Percentiles rank a stretch among this genome's conserved stretches.
Evolutionary conservation across 2,888 invertebrate species (phyloP).

Genomic region (Idaea aversata): DNA sequence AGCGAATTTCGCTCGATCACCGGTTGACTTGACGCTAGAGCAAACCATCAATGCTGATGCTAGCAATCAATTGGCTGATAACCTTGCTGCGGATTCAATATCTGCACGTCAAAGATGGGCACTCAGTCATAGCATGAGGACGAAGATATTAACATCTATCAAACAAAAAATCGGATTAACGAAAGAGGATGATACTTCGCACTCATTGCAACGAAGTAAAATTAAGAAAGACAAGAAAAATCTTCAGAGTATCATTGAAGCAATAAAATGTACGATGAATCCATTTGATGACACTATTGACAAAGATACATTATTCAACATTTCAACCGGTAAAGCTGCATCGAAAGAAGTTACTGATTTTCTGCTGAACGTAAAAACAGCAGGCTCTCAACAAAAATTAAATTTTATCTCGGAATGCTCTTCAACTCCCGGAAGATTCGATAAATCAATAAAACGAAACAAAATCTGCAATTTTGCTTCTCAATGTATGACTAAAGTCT

Average conservation of each 20-base stretch:
- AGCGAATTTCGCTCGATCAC: conserved; percentile 23
- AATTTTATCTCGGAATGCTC: conserved; percentile 34
- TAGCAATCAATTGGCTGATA: conserved; percentile 29
- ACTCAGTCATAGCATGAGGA: conserved; percentile 38
- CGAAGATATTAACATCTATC: conserved; percentile 30
- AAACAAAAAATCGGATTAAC: conserved; percentile 13
- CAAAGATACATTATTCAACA: conserved; percentile 35
- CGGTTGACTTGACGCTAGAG: conserved; percentile 31
- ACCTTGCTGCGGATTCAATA: conserved; percentile 19
- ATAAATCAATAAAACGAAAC: conserved; percentile 32
- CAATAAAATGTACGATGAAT: conserved; percentile 25
- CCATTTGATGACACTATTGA: conserved; percentile 25
- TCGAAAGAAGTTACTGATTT: conserved; percentile 37
- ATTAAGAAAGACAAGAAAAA: conserved; percentile 10
- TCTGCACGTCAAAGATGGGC: conserved; percentile 40
- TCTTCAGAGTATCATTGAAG: conserved; percentile 13
- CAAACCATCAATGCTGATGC: conserved; percentile 42
- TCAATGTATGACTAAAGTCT: conserved; percentile 22
- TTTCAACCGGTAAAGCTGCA: conserved; percentile 35
- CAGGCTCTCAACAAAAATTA: conserved; percentile 28
- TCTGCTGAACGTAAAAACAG: conserved; percentile 31
- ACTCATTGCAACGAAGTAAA: conserved; percentile 3
- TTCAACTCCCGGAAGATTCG: conserved; percentile 29
- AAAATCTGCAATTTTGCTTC: conserved; percentile 39
- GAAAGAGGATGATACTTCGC: conserved; percentile 14